Evolutionary conservation across 2,113 vertebrate species (phyloP), one percentile per base, ranked within the genome.

Genomic region (Trochalopteron elliotii): DNA sequence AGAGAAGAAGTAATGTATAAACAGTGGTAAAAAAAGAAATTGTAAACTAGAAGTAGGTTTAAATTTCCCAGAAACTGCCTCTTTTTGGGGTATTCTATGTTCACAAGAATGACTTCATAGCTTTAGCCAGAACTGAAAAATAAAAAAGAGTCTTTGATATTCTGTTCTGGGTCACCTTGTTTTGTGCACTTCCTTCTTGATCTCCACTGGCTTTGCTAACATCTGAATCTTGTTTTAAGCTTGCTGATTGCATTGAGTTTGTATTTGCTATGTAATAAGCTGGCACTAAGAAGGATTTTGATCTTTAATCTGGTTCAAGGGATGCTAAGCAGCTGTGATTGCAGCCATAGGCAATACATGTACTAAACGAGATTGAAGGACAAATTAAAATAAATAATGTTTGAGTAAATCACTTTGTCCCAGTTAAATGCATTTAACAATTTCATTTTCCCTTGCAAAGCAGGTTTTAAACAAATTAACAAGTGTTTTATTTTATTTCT

Each of bases 201-300:
- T 97, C 94, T 96, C 86, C 64, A 72, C 83, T 93, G 96, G 89
- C 86, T 97, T 97, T 95, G 68, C 78, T 91, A 91, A 96, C 61
- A 95, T 95, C 78, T 90, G 77, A 91, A 69, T 85, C 90, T 95
- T 92, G 72, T 77, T 97, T 97, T 96, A 96, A 97, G 92, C 90
- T 93, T 94, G 59, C 79, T 97, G 96, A 97, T 94, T 97, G 59
- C 89, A 97, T 87, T 97, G 94, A 94, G 92, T 93, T 97, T 96
- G 81, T 91, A 94, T 96, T 97, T 97, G 89, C 95, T 94, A 83
- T 45, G 68, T 82, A 97, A 74, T 97, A 97, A 97, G 55, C 96
- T 97, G 93, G 90, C 95, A 97, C 95, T 97, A 96, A 97, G 97
- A 97, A 95, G 96, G 98, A 97, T 97, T 98, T 97, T 96, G 96